phyloP scores from a whole-genome alignment of 1,140 invertebrate genomes.

The Trichonephila inaurata region DNA sequence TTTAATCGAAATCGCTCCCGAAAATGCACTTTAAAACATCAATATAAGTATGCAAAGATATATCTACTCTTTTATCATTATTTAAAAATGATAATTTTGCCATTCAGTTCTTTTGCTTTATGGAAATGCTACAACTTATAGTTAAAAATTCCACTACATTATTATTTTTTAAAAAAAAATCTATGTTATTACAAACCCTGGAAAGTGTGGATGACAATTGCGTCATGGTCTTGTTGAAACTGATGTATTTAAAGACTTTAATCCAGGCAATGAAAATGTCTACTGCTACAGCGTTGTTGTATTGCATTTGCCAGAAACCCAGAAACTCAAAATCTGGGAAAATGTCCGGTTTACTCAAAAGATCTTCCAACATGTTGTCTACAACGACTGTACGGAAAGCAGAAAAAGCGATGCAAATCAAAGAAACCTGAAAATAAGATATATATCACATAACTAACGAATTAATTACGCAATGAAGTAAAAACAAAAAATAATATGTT shows the following conservation, averaged over 20 bases:
- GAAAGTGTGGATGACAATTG: conserved; percentile 87
- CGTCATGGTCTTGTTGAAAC: conserved; percentile 90
- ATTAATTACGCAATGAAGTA: not conserved
- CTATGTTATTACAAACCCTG: conserved; percentile 79
- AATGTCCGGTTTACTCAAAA: conserved; percentile 81
- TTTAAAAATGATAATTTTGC: no score
- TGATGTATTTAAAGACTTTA: conserved; percentile 86
- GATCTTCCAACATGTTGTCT: conserved; percentile 78
- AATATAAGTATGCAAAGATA: no score
- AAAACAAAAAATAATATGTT: not conserved
- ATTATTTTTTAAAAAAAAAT: not conserved
- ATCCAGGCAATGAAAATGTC: conserved; percentile 85
- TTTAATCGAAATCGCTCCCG: no score
- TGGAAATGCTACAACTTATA: not conserved
- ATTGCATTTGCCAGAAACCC: conserved; percentile 83
- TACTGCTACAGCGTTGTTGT: conserved; percentile 84
- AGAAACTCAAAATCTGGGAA: conserved; percentile 83
- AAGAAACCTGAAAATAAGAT: conserved; percentile 78
- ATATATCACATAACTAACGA: no score
- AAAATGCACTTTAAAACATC: no score
- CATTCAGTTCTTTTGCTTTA: no score
- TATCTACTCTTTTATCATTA: no score
- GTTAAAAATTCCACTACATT: not conserved
- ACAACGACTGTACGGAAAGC: conserved; percentile 80
- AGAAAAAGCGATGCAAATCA: conserved; percentile 80